Base-by-base conservation (phyloP, 2,888 invertebrate genomes). In the Tetranychus truncatus region DNA sequence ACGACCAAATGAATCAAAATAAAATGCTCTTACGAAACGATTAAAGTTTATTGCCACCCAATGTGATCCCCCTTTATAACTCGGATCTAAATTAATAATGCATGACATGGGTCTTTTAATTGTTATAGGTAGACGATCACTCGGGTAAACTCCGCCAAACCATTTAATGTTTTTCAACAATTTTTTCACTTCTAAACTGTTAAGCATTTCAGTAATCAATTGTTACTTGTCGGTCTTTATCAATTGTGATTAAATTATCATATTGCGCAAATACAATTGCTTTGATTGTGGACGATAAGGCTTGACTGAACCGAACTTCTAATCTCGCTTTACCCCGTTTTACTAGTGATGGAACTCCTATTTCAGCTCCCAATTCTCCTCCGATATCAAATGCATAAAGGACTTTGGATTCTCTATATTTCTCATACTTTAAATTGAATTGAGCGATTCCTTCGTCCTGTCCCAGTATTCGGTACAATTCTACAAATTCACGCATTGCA, bases 1-100 rank as follows among this genome's bases (percentile, higher is more conserved):
- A n/a, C n/a, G 24, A 5, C 72, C 72, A 44, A 72, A 72, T 1
- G 72, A 72, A 44, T 72, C 44, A 44, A 72, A 72, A 45, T 34
- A 72, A 4, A 24, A 44, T 45, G 45, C 34, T 34, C 15, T 24
- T 18, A 45, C 72, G 11, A 8, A 6, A 5, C n/a, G 6, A 8
- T 8, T n/a, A 1, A 72, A 34, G 44, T 72, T 34, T 5, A 72
- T 6, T 20, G 72, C 72, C 44, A 44, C 44, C 72, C 72, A 72
- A 34, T 72, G 72, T 6, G 44, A 34, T n/a, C 72, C 72, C 0
- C 4, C 11, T 44, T 72, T 45, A 6, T 9, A 44, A 8, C 18
- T 45, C 5, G 15, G 44, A 34, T 72, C 72, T 34, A 20, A 4
- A 44, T 72, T 72, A 1, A 72, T n/a, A 1, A 72, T 1, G 1